Base-by-base conservation (phyloP, 2,888 invertebrate genomes). In the Gibbula magus region DNA sequence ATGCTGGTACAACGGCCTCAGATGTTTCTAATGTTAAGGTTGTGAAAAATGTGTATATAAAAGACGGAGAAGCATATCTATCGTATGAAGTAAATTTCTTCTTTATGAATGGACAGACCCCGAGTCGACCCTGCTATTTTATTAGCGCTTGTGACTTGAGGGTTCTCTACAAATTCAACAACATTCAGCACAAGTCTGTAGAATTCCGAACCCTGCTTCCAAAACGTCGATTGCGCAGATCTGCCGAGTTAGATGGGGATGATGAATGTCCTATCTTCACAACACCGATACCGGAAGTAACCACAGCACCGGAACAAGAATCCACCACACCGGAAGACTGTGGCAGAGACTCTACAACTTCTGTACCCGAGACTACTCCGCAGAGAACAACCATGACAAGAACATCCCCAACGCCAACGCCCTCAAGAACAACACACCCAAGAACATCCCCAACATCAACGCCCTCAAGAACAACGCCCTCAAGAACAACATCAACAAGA, bases 91-190 rank as follows among this genome's bases (percentile, higher is more conserved):
- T 79, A n/a, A 56, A 54, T 16, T 78, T 79, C 52, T 45, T 76
- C 52, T 32, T 67, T n/a, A 61, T 51, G 20, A 74, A 76, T 18
- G 73, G 61, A 16, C 54, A 52, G 13, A 75, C 45, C 10, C 66
- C 77, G 3, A 83, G 81, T 67, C 77, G 86, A 10, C 88, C 88
- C 0, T 76, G 79, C 10, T 85, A 84, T 74, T 75, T 85, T 16
- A 82, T 88, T 18, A 85, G 87, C 76, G 85, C 84, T 20, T 81
- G 81, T 29, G 67, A 78, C n/a, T 51, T 45, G 2, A 66, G 18
- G 3, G 75, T 81, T 2, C 61, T 51, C 1, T 52, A 75, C 4
- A 22, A 52, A 35, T 61, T 66, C 39, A 52, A 81, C 10, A 45
- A 45, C 45, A 45, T 45, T 45, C 45, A 45, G 45, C 45, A 45